A percentile compares a stretch with the other conserved stretches of the same genome.
Evolutionary conservation across 2,797 vertebrate genomes (phyloP).

Genomic region (Myotis vivesi): DNA sequence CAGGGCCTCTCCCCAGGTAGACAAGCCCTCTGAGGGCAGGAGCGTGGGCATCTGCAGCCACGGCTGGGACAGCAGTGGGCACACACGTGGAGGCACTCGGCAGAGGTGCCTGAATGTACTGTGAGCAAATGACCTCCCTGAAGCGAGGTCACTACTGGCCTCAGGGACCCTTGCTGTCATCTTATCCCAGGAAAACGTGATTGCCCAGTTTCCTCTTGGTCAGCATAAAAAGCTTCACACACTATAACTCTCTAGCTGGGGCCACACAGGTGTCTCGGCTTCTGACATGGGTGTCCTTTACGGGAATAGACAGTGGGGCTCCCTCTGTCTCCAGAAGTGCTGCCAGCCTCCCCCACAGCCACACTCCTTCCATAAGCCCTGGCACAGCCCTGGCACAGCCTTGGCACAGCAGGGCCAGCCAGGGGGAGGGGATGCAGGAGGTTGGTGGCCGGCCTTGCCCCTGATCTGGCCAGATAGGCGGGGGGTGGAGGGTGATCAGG

Average conservation of each 20-base stretch:
- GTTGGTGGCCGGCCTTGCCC: too few species aligned
- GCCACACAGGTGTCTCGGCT: not conserved
- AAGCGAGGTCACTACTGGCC: not conserved
- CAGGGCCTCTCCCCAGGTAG: not conserved
- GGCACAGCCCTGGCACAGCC: not conserved
- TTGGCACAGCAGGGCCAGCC: too few species aligned
- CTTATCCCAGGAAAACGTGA: not conserved
- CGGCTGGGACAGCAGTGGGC: not conserved
- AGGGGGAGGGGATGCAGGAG: too few species aligned
- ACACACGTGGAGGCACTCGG: accelerated
- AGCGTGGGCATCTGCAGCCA: not conserved
- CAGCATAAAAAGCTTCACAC: not conserved
- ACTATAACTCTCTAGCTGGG: not conserved
- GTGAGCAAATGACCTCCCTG: not conserved
- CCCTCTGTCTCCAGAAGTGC: not conserved
- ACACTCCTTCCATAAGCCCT: not conserved
- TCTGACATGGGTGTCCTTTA: not conserved
- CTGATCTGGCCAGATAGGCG: too few species aligned
- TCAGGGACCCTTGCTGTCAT: not conserved
- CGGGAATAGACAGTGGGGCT: not conserved
- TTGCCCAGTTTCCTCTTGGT: not conserved
- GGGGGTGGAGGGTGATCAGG: too few species aligned
- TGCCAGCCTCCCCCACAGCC: not conserved
- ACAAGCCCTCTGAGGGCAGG: not conserved
- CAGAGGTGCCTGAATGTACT: accelerated